Evolutionary conservation across 2,113 vertebrate genomes (phyloP).

Genomic region (Epinephelus lanceolatus): DNA sequence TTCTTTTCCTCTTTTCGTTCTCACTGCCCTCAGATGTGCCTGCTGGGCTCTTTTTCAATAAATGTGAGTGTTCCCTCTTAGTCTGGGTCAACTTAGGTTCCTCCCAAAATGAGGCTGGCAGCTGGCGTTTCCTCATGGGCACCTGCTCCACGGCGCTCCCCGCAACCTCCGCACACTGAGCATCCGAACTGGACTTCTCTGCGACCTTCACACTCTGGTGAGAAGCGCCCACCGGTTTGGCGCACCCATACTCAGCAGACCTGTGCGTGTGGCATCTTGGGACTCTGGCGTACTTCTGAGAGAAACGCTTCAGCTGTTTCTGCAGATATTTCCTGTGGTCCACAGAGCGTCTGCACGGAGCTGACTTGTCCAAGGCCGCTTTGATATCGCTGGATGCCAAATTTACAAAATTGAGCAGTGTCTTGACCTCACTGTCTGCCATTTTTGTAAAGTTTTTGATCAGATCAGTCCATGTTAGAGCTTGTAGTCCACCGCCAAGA

Average conservation of each 20-base stretch:
- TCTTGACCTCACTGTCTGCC: constrained; percentile 98
- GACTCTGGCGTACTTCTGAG: constrained; percentile 92
- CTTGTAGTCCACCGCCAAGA: constrained; percentile 21
- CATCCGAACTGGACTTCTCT: constrained; percentile 72
- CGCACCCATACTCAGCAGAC: constrained; percentile 74
- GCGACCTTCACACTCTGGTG: constrained; percentile 45
- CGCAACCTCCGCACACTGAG: constrained; percentile 61
- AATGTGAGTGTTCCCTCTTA: constrained; percentile 69
- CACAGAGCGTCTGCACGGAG: constrained; percentile 96
- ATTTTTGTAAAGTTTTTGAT: constrained; percentile 76
- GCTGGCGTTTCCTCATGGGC: constrained; percentile 97
- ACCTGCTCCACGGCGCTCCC: constrained; percentile 84
- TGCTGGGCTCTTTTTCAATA: constrained; percentile 61
- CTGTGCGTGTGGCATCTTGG: constrained; percentile 89
- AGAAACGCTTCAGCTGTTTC: constrained; percentile 97
- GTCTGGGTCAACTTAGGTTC: constrained; percentile 89
- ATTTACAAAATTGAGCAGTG: constrained; percentile 97
- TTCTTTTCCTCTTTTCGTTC: constrained; percentile 84
- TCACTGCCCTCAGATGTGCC: constrained; percentile 67
- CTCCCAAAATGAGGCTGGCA: constrained; percentile 98
- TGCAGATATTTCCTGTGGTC: constrained; percentile 98
- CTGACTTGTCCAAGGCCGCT: constrained; percentile 96
- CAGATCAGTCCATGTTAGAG: constrained; percentile 74
- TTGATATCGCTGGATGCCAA: constrained; percentile 99
- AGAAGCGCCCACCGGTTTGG: constrained; percentile 61